Evolutionary conservation across 1,140 invertebrate species (phyloP), one percentile per base, ranked within the genome.

Genomic region (Coenobita brevimanus): DNA sequence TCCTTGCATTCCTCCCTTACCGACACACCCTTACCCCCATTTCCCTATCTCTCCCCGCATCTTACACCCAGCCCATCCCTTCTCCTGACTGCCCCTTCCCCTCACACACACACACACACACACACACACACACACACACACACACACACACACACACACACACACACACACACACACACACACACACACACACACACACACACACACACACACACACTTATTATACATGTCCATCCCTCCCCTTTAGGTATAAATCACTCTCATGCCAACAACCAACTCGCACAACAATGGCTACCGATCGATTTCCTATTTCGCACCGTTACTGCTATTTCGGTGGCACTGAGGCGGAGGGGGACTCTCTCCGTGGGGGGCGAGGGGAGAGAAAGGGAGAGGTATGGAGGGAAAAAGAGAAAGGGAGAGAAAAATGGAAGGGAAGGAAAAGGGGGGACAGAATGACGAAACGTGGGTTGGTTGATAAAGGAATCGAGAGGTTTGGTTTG

Each of bases 261-360:
- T 24, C 46, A 36, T 76, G 82, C 82, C 82, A 84, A 84, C 82
- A 84, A 62, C 82, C 82, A 76, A 84, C 54, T 54, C 71, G n/a
- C 17, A 60, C 50, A 57, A 84, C 82, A 84, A 84, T 84, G 43
- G 82, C 73, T n/a, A 27, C 54, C 46, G 50, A 84, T 84, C 82
- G 82, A 84, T 84, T 76, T 75, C 82, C 76, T 84, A 84, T 84
- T 84, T 84, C 82, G 82, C 82, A 60, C 82, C 82, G 82, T 84
- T 84, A 84, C 69, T 84, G 82, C 69, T 71, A 76, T 84, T 84
- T 75, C 71, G 50, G 82, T 62, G 69, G 82, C 75, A 84, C 62
- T 76, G 82, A 84, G 54, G 38, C 62, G 60, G 2, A 27, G 62
- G 41, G 78, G 30, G 41, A 21, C 80, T 46, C 21, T 36, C 71